Percentiles rank a stretch among this genome's conserved stretches.
These are phyloP conservation scores for Apolygus lucorum DNA, from an alignment of 1,140 invertebrate genomes.

Conservation along the genomic window DNA sequence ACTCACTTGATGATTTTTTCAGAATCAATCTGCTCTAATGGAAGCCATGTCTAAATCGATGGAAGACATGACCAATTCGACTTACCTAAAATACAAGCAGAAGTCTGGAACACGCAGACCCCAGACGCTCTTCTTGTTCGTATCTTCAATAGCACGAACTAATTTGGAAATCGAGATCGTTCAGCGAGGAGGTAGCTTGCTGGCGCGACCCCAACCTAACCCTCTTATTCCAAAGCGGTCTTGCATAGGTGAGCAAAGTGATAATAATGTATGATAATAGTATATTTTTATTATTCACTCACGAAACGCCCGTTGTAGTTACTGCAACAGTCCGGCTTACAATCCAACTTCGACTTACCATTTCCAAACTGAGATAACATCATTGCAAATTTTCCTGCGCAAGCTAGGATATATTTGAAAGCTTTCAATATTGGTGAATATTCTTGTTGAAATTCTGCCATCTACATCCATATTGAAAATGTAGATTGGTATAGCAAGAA, in stretches of 20 bases:
- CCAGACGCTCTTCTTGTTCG: constrained; percentile 75
- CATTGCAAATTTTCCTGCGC: too few relatives aligned
- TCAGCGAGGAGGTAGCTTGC: constrained; percentile 70
- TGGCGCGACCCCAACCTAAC: constrained; percentile 47
- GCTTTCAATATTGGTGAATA: too few relatives aligned
- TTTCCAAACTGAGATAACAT: too few relatives aligned
- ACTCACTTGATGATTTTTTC: constrained; percentile 29
- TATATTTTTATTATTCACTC: too few relatives aligned
- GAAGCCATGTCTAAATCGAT: constrained; percentile 79
- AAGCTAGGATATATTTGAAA: too few relatives aligned
- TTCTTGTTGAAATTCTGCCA: too few relatives aligned
- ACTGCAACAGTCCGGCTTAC: too few relatives aligned
- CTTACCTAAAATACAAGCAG: constrained; percentile 53
- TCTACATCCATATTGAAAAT: too few relatives aligned
- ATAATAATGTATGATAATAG: too few relatives aligned
- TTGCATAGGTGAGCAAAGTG: constrained; percentile 69
- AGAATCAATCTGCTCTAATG: constrained; percentile 55
- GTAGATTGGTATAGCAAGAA: too few relatives aligned
- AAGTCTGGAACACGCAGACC: constrained; percentile 46
- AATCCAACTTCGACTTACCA: too few relatives aligned
- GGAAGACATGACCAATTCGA: constrained; percentile 83
- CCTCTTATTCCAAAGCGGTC: constrained; percentile 66
- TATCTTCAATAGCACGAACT: constrained; percentile 82
- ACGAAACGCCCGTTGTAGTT: too few relatives aligned
- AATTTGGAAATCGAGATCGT: constrained; percentile 89